phyloP scores from a whole-genome alignment of 2,888 invertebrate species.

The Myopa testacea region DNA sequence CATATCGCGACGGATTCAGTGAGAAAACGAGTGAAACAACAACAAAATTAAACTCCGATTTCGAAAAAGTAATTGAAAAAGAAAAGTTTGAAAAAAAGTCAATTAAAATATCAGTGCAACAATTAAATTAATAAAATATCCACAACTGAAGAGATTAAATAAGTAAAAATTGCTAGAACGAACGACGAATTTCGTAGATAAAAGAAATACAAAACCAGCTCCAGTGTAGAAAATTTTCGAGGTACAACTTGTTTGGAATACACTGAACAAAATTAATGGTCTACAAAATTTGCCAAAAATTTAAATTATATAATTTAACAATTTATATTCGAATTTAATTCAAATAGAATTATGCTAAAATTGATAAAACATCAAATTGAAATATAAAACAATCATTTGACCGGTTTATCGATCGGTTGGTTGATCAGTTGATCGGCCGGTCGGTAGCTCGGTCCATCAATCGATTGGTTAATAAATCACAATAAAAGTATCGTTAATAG shows the following conservation, averaged over 20 bases:
- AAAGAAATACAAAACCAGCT: constrained; percentile 29
- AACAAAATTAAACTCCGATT: constrained; percentile 2
- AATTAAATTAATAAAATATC: background rate
- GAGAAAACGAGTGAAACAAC: background rate
- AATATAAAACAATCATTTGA: no score
- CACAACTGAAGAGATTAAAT: constrained; percentile 12
- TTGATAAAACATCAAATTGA: no score
- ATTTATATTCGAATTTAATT: background rate
- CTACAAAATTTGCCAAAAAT: background rate
- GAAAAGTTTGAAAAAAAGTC: background rate
- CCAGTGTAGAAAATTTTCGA: constrained; percentile 17
- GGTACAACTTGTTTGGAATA: constrained; percentile 20
- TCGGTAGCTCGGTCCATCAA: no score
- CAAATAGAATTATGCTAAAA: background rate
- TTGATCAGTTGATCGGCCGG: no score
- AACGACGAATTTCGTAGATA: constrained; percentile 30
- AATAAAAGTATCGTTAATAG: background rate
- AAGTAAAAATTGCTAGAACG: constrained; percentile 19
- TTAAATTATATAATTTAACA: background rate
- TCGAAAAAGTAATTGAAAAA: background rate
- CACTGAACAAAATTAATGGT: constrained; percentile 10
- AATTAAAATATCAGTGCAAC: background rate
- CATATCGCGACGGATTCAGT: background rate
- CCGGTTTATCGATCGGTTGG: no score
- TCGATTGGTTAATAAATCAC: background rate